Base-by-base conservation (phyloP, 2,888 invertebrate species). In the Cheilosia grossa region DNA sequence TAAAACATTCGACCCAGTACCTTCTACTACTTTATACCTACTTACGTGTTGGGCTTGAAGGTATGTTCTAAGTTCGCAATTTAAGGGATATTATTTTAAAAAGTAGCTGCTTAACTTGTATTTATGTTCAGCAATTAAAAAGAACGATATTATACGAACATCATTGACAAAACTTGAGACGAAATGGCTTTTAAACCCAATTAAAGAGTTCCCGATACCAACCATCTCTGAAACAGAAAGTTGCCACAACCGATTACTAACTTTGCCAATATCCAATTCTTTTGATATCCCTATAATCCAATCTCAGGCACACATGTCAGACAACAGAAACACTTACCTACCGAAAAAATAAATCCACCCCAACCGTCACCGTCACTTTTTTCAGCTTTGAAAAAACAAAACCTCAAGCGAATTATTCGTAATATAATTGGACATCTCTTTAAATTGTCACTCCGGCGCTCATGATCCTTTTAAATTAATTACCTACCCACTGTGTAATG, bases 381-480 rank as follows among this genome's bases (percentile, higher is more conserved):
- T 30, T 30, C 7, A 9, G 30, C 9, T 9, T 30, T 7, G 10
- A 10, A 4, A 10, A 4, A 15, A 51, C 4, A 1, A 27, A 27
- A 6, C 27, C 27, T 1, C 6, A 7, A 27, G 17, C 0, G 51
- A 19, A 19, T 63, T 19, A 40, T 21, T 51, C 40, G 40, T 13
- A 63, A 51, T 47, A 56, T 42, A 21, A 47, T 59, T 61, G 19
- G 67, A 61, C 37, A 61, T 72, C 66, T 58, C 21, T 56, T 66
- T 2, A 33, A 66, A 77, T 24, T 21, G 37, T 54, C 33, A 40
- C 19, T 37, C 47, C 17, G 53, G 49, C 44, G 69, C 13, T 61
- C 69, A n/a, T 69, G 40, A 74, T 56, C 69, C 75, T 82, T 77
- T 82, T 70, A 70, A 80, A 59, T 69, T 80, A 83, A 83, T 83